Conservation (phyloP, 2,888 invertebrate species). For the Pomacea canaliculata region DNA sequence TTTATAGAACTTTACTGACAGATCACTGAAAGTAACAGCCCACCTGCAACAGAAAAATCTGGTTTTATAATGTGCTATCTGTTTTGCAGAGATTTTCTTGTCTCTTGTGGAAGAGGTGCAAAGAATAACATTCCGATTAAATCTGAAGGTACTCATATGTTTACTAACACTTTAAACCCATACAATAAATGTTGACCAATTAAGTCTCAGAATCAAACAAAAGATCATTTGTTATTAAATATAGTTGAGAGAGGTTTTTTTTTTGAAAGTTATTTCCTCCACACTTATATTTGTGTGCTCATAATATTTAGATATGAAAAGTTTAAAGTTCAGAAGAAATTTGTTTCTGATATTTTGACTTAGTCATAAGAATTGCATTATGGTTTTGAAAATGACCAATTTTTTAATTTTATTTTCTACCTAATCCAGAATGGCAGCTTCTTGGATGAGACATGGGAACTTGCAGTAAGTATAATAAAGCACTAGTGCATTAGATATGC, state of each 20-base stretch:
- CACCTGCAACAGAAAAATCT: not conserved
- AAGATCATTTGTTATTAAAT: too few species aligned
- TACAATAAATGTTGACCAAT: too few species aligned
- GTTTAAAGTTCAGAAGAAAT: not conserved
- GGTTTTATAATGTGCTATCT: conserved; percentile 5
- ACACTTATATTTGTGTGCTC: not conserved
- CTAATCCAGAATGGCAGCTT: conserved; percentile 74
- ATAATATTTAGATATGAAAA: too few species aligned
- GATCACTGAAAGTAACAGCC: not conserved
- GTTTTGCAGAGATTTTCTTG: conserved; percentile 63
- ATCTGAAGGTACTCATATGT: conserved; percentile 54
- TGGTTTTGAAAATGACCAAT: not conserved
- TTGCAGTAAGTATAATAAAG: conserved; percentile 70
- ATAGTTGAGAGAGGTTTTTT: not conserved
- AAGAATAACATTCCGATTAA: conserved; percentile 62
- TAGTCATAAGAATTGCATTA: not conserved
- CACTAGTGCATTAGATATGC: not conserved
- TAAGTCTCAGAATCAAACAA: too few species aligned
- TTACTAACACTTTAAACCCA: too few species aligned
- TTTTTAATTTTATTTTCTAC: too few species aligned
- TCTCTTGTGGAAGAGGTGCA: conserved; percentile 63
- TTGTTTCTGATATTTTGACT: not conserved
- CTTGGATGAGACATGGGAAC: conserved; percentile 76
- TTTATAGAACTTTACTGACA: too few species aligned
- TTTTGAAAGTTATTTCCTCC: not conserved